These are phyloP conservation scores for Caenorhabditis tropicalis DNA, from an alignment of 1,140 invertebrate species.

Conservation along the genomic window DNA sequence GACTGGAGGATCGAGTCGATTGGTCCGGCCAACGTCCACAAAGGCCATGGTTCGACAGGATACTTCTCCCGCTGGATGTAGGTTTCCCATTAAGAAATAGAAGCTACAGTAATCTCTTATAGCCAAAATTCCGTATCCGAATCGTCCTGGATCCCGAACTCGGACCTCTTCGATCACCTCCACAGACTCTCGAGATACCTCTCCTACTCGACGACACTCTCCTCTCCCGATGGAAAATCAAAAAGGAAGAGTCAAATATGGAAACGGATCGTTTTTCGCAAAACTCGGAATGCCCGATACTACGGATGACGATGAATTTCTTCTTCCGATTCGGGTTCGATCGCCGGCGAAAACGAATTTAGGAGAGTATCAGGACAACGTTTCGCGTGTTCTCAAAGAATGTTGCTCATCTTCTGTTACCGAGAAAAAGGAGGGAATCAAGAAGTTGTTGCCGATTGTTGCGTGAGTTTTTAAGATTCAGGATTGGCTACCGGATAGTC, in stretches of 20 bases:
- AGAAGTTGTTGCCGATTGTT: slow-evolving; percentile 10
- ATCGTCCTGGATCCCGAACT: background rate
- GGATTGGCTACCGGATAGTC: background rate
- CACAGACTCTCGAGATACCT: background rate
- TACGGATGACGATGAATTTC: slow-evolving; percentile 4
- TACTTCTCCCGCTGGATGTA: background rate
- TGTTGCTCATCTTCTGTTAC: background rate
- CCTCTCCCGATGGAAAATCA: background rate
- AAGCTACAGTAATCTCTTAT: no score
- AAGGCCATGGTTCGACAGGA: slow-evolving; percentile 8
- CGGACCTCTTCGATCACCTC: slow-evolving; percentile 6
- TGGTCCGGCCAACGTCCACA: background rate
- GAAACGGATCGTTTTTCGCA: slow-evolving; percentile 22
- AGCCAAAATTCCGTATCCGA: slow-evolving; percentile 13
- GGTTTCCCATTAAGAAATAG: no score
- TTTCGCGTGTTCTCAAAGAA: slow-evolving; percentile 1
- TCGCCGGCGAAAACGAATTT: background rate
- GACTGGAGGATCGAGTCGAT: background rate
- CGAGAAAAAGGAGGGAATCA: slow-evolving; percentile 28
- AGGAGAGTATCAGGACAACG: background rate
- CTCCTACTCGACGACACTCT: background rate
- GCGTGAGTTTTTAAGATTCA: background rate
- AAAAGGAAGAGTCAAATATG: slow-evolving; percentile 7
- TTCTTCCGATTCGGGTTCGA: background rate
- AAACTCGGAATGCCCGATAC: slow-evolving; percentile 13